These are phyloP conservation scores for Scytalopus superciliaris DNA, from an alignment of 2,113 vertebrate species.

Conservation along the genomic window DNA sequence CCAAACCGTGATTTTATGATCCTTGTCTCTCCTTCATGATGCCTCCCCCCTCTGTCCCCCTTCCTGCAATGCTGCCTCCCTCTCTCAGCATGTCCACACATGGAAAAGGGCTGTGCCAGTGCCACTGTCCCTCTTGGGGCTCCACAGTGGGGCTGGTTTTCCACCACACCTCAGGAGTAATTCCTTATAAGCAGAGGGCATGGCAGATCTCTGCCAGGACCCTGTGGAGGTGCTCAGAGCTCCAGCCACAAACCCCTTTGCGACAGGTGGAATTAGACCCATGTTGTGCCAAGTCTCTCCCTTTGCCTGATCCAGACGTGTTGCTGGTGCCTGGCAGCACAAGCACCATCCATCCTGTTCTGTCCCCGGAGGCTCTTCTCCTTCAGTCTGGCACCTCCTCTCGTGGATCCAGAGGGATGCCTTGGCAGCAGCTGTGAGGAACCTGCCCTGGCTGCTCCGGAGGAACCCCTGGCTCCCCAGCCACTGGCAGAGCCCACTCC, in stretches of 20 bases:
- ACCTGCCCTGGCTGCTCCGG: background rate
- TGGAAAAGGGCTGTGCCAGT: background rate
- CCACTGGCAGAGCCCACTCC: accelerated
- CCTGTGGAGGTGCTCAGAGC: background rate
- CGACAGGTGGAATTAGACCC: background rate
- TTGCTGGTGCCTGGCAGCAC: background rate
- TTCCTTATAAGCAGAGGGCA: background rate
- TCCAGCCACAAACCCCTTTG: background rate
- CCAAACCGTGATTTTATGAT: background rate
- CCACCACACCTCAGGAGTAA: background rate
- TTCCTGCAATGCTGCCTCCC: background rate
- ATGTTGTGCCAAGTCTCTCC: background rate
- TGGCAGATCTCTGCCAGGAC: background rate
- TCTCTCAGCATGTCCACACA: accelerated
- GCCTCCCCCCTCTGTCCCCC: accelerated
- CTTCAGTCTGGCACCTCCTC: background rate
- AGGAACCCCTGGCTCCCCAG: background rate
- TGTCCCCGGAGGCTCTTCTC: background rate
- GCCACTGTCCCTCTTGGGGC: background rate
- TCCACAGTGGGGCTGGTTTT: background rate
- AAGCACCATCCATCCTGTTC: background rate
- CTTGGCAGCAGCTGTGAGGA: background rate
- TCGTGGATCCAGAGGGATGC: accelerated
- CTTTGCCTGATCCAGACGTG: background rate
- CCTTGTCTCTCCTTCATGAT: background rate